Evolutionary conservation across 2,888 invertebrate species (phyloP), one percentile per base, ranked within the genome.

Genomic region (Agrochola litura): DNA sequence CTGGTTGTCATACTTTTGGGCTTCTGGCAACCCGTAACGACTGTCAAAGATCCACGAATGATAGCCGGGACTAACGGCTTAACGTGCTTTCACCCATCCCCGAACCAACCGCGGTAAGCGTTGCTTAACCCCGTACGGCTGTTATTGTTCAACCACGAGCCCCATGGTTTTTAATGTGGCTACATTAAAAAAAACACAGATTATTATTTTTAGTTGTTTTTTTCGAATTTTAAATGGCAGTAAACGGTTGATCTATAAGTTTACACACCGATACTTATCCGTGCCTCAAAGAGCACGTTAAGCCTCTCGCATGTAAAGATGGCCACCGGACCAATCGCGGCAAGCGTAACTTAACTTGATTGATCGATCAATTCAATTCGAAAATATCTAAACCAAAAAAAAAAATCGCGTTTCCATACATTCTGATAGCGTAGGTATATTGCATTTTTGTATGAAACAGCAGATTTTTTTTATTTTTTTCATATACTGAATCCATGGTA

Each of bases 181-280:
- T 2, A 30, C 30, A 30, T 30, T 30, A 30, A n/a, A n/a, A n/a
- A n/a, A n/a, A 30, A 61, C 22, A 37, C 22, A 49, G 25, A 49
- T 16, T 70, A 30, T 58, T 85, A 73, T 81, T 85, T 76, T 73
- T 70, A 63, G 73, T 54, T 37, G 82, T 82, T 83, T 85, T 30
- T 85, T 85, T 73, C 41, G 46, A 81, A 64, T 71, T 85, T 83
- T 76, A 85, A 83, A 83, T 85, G 70, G 64, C 85, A 83, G 70
- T 76, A 76, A 76, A 81, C 75, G 66, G 46, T 60, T 81, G 85
- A 83, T 82, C 83, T 73, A 64, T 70, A 63, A 85, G 54, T 73
- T 85, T 60, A 81, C 76, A 81, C 69, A 69, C 72, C 69, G 81
- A 69, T 81, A 66, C 69, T 46, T 66, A 71, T 70, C 60, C 56